phyloP scores from a whole-genome alignment of 2,888 invertebrate genomes.

The Dioctria rufipes region DNA sequence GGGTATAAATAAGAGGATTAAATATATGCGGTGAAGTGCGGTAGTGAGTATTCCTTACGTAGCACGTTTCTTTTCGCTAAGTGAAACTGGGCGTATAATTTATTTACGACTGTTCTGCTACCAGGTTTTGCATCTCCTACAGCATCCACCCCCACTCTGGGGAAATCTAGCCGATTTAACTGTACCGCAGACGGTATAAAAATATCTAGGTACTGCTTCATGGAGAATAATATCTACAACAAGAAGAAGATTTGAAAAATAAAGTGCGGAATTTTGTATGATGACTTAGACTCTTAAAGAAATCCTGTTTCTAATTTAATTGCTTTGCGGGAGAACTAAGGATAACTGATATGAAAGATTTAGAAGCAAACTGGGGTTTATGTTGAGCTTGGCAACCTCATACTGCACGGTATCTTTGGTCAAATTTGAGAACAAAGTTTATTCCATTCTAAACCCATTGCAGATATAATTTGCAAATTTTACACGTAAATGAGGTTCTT shows the following conservation, averaged over 20 bases:
- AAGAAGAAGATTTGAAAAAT: neutral
- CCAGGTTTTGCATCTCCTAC: constrained; percentile 19
- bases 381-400: no score
- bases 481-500: no score
- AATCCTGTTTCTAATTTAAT: neutral
- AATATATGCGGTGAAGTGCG: neutral
- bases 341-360: no score
- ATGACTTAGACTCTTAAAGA: neutral
- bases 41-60: neutral
- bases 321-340: no score
- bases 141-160: neutral
- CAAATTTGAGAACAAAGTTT: no score
- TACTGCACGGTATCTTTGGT: no score
- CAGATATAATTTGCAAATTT: no score
- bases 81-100: constrained; percentile 33
- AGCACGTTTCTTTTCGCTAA: constrained; percentile 5
- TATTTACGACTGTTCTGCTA: constrained; percentile 28
- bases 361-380: no score
- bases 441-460: no score
- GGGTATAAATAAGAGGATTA: constrained; percentile 34
- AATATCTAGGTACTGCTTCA: neutral
- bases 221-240: neutral
- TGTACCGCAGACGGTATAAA: neutral
- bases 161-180: constrained; percentile 18
- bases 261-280: neutral